Percentiles rank a stretch among this genome's conserved stretches.
Evolutionary conservation across 2,888 invertebrate genomes (phyloP).

Genomic region (Zygothrica quintamaculata): DNA sequence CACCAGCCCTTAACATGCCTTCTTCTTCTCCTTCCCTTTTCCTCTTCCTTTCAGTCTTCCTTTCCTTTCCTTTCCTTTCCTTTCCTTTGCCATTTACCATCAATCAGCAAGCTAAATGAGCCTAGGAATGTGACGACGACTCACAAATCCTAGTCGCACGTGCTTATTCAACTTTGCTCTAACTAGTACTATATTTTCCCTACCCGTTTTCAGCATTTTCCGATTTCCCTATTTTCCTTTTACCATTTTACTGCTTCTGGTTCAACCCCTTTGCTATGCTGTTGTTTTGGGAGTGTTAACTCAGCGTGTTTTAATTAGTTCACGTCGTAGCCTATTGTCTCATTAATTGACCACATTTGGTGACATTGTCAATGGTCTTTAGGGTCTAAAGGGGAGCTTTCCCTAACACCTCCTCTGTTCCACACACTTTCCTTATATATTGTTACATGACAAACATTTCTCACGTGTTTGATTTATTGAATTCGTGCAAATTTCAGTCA

Average conservation of each 20-base stretch:
- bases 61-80: not conserved
- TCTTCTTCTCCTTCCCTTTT: not conserved
- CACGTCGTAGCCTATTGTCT: conserved; percentile 50
- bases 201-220: not conserved
- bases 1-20: not conserved
- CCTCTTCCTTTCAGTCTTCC: not conserved
- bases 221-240: too few species aligned
- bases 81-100: conserved; percentile 32
- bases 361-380: conserved; percentile 24
- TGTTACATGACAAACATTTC: conserved; percentile 44
- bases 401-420: not conserved
- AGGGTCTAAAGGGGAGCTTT: too few species aligned
- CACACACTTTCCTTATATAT: not conserved
- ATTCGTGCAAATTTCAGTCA: conserved; percentile 33
- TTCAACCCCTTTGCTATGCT: not conserved
- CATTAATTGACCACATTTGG: conserved; percentile 73
- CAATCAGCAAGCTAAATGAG: conserved; percentile 63
- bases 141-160: conserved; percentile 68
- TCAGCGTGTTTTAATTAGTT: conserved; percentile 75
- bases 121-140: conserved; percentile 53
- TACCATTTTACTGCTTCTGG: conserved; percentile 10
- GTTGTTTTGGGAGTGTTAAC: conserved; percentile 35
- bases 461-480: conserved; percentile 65
- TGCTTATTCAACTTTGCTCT: conserved; percentile 46
- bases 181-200: conserved; percentile 3